Evolutionary conservation across 2,113 vertebrate species (phyloP), one percentile per base, ranked within the genome.

Genomic region (Bos indicus): DNA sequence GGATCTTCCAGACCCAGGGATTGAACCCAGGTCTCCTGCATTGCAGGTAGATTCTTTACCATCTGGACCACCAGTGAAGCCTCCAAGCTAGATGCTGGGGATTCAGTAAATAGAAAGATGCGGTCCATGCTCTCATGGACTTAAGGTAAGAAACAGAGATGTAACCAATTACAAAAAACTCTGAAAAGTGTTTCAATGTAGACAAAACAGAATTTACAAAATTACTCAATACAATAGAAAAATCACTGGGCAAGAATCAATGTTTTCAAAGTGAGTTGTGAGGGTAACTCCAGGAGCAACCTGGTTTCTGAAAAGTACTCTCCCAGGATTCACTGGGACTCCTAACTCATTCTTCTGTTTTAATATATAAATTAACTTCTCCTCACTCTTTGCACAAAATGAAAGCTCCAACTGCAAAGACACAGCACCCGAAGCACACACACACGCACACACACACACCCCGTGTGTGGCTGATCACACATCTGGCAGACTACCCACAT

Each of bases 231-330:
- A 10, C 28, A 43, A 5, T 28, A 40, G 30, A 90, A 88, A 88
- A 89, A n/a, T 30, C 86, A 80, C 5, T 56, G 60, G 60, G 33
- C 64, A 82, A 33, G 21, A 33, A 91, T 48, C 74, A n/a, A 80
- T 30, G 43, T 40, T 56, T 64, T 8, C 6, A 83, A 59, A 59
- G 54, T 12, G 15, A 13, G 26, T 30, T 7, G 40, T 36, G 77
- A 26, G 17, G 5, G 28, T 33, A 90, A 64, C 10, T 77, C 23
- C 26, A 33, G 7, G 40, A 51, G 23, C 26, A 86, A 33, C 59
- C 3, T 46, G 90, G 51, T 83, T 74, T 57, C 40, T 90, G 23
- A 62, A 94, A 95, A 80, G 26, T n/a, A 60, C 28, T 40, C 51
- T 56, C 54, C 57, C 13, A 40, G 0, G 0, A 21, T 62, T 95